Conservation (phyloP, 2,113 vertebrate species). For the Cyphomyrus plagiostoma region DNA sequence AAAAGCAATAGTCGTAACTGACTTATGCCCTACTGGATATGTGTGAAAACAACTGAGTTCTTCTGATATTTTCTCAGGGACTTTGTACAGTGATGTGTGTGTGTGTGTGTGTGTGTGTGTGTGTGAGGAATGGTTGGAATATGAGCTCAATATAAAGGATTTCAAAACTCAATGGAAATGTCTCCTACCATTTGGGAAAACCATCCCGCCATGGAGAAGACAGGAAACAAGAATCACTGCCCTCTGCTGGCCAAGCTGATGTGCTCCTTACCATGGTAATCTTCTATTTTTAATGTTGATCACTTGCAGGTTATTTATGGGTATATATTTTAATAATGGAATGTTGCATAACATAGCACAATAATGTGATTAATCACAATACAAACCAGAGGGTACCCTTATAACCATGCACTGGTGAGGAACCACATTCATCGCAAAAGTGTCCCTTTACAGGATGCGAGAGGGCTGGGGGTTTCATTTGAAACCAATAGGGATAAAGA, state of each 20-base stretch:
- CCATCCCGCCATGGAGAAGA: constrained; percentile 24
- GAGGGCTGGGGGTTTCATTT: not conserved
- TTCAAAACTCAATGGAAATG: not conserved
- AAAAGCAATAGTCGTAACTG: not conserved
- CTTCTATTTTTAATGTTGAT: not conserved
- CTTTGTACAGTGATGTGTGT: not conserved
- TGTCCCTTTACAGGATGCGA: not conserved
- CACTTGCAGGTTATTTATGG: not conserved
- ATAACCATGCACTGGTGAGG: not conserved
- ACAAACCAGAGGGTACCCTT: not conserved
- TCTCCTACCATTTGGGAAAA: not conserved
- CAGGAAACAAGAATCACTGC: constrained; percentile 52
- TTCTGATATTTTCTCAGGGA: not conserved
- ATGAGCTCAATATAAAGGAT: not conserved
- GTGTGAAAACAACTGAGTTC: too few species aligned
- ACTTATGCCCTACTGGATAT: not conserved
- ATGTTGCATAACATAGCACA: not conserved
- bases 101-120: not conserved
- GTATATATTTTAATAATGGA: not conserved
- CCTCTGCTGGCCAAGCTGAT: constrained; percentile 64
- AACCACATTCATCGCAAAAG: not conserved
- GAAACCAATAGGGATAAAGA: not conserved
- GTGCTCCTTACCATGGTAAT: not conserved
- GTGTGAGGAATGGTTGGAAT: not conserved
- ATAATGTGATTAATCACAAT: not conserved